Evolutionary conservation across 1,140 invertebrate species (phyloP).

Genomic region (Drosophila tsacasi): DNA sequence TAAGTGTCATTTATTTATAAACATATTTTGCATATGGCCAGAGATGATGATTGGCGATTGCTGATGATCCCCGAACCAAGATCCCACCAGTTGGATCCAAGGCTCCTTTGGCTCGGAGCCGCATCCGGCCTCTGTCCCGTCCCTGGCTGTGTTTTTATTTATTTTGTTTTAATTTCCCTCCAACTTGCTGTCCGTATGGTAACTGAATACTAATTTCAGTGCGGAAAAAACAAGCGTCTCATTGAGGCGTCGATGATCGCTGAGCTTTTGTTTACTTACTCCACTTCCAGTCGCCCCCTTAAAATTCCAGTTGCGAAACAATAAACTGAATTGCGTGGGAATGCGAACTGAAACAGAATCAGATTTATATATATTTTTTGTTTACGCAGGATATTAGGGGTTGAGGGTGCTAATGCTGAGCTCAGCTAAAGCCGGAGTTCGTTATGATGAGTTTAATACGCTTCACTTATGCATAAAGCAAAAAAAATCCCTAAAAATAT

Average conservation of each 20-base stretch:
- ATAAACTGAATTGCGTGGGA: slow-evolving; percentile 75
- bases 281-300: slow-evolving; percentile 15
- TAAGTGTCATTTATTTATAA: slow-evolving; percentile 65
- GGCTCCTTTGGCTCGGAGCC: slow-evolving; percentile 27
- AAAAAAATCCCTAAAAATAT: neutral
- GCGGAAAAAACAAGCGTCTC: slow-evolving; percentile 47
- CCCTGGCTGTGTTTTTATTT: slow-evolving; percentile 12
- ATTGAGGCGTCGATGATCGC: slow-evolving; percentile 71
- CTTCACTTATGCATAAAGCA: neutral
- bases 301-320: slow-evolving; percentile 36
- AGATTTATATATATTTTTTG: slow-evolving; percentile 31
- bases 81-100: slow-evolving; percentile 23
- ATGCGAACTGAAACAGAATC: slow-evolving; percentile 63
- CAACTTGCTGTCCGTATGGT: slow-evolving; percentile 55
- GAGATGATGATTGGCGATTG: slow-evolving; percentile 38
- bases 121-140: slow-evolving; percentile 50
- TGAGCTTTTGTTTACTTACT: slow-evolving; percentile 73
- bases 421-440: slow-evolving; percentile 5
- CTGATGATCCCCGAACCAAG: slow-evolving; percentile 15
- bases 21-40: slow-evolving; percentile 52
- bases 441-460: neutral
- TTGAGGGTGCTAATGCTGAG: slow-evolving; percentile 13
- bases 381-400: slow-evolving; percentile 17
- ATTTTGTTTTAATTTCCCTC: slow-evolving; percentile 9
- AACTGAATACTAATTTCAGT: slow-evolving; percentile 78